Evolutionary conservation across 2,797 vertebrate genomes (phyloP).

Genomic region (Dryobates pubescens): DNA sequence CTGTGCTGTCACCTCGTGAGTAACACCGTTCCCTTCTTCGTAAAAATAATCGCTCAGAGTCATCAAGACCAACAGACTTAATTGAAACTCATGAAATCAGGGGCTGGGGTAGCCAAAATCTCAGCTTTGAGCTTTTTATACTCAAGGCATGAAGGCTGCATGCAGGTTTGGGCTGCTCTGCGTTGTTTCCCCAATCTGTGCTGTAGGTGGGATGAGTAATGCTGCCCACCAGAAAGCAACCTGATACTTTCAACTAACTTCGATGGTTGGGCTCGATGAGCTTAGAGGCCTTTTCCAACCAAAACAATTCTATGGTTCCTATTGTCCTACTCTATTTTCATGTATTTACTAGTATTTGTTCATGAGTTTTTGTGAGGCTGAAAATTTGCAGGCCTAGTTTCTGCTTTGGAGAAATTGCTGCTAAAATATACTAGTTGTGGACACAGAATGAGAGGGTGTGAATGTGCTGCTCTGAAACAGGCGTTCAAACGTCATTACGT

Average conservation of each 20-base stretch:
- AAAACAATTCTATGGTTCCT: background rate
- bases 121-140: background rate
- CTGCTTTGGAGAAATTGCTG: background rate
- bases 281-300: too few species aligned
- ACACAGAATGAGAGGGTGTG: background rate
- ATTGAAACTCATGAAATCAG: background rate
- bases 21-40: background rate
- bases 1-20: background rate
- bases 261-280: too few species aligned
- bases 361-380: background rate
- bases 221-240: background rate
- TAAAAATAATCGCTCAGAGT: fast-evolving
- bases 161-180: fast-evolving
- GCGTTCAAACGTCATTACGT: background rate
- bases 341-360: background rate
- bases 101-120: background rate
- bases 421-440: background rate
- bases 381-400: background rate
- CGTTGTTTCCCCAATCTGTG: fast-evolving
- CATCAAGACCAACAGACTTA: background rate
- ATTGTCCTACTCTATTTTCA: background rate
- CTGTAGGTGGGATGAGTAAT: background rate
- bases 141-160: fast-evolving
- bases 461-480: background rate
- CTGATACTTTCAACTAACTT: too few species aligned